These are phyloP conservation scores for Rhyacophila brunnea DNA, from an alignment of 1,140 invertebrate genomes.

Conservation along the genomic window DNA sequence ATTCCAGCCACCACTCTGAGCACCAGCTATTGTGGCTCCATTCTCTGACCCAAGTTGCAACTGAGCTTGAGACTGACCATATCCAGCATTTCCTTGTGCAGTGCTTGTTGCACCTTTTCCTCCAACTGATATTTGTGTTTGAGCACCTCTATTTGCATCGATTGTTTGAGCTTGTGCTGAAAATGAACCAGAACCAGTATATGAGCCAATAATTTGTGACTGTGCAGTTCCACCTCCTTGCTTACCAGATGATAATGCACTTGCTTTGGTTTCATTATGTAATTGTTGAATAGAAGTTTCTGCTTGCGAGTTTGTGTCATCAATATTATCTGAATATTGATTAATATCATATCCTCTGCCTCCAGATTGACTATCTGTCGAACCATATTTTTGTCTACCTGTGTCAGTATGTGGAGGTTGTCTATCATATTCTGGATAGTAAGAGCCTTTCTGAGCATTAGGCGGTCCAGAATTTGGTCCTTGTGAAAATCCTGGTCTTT, in stretches of 20 bases:
- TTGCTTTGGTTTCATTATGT: conserved; percentile 68
- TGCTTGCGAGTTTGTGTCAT: conserved; percentile 71
- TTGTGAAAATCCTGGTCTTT: too few relatives aligned
- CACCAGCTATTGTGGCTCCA: conserved; percentile 68
- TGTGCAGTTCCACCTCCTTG: conserved; percentile 70
- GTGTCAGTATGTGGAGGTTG: not conserved
- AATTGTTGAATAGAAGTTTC: conserved; percentile 67
- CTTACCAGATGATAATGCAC: conserved; percentile 71
- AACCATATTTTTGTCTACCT: not conserved
- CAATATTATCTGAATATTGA: conserved; percentile 29
- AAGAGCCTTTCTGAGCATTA: not conserved
- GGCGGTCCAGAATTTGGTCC: too few relatives aligned
- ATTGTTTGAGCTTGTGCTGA: conserved; percentile 78
- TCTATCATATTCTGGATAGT: not conserved
- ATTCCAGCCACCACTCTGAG: conserved; percentile 71
- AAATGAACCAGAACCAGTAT: conserved; percentile 72
- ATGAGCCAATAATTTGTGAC: conserved; percentile 76
- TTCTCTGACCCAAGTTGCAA: conserved; percentile 70
- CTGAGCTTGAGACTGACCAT: conserved; percentile 74
- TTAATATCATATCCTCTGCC: not conserved
- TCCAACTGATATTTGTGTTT: conserved; percentile 69
- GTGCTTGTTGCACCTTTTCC: conserved; percentile 71
- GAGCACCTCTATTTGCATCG: conserved; percentile 69
- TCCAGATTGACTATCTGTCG: not conserved
- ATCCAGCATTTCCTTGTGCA: conserved; percentile 70